Percentiles rank a stretch among this genome's conserved stretches.
Evolutionary conservation across 1,140 invertebrate species (phyloP).

Genomic region (Ptiloglossa arizonensis): DNA sequence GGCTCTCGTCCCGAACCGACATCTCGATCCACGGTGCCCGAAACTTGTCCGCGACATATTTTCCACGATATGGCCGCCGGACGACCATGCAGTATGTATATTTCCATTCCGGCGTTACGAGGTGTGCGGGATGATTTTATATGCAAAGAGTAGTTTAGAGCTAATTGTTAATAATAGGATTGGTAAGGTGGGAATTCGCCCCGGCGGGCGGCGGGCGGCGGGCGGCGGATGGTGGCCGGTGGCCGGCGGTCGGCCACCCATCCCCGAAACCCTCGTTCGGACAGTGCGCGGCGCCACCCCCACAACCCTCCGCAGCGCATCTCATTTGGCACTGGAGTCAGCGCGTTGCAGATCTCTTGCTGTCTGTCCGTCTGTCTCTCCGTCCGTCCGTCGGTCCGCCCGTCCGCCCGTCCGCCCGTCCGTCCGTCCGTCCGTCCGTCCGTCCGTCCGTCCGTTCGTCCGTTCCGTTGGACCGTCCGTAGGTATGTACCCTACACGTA

Average conservation of each 20-base stretch:
- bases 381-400: constrained; percentile 52
- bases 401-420: constrained; percentile 58
- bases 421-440: constrained; percentile 53
- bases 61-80: constrained; percentile 68
- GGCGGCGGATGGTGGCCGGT: constrained; percentile 57
- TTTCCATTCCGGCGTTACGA: constrained; percentile 81
- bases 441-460: constrained; percentile 49
- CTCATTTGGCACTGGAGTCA: constrained; percentile 75
- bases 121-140: constrained; percentile 78
- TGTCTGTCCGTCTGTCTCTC: constrained; percentile 64
- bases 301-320: constrained; percentile 59
- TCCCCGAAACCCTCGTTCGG: constrained; percentile 31
- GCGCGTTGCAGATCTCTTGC: constrained; percentile 67
- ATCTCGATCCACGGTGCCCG: constrained; percentile 17
- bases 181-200: constrained; percentile 82
- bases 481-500: constrained; percentile 52
- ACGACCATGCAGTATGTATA: constrained; percentile 81
- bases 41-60: constrained; percentile 58
- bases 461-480: constrained; percentile 63
- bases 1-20: not conserved
- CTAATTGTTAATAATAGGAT: constrained; percentile 83
- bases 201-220: constrained; percentile 45
- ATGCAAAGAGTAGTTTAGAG: constrained; percentile 82
- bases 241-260: constrained; percentile 36
- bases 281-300: constrained; percentile 46